These are phyloP conservation scores for Psammodynastes pulverulentus DNA, from an alignment of 2,113 vertebrate genomes.

Conservation along the genomic window DNA sequence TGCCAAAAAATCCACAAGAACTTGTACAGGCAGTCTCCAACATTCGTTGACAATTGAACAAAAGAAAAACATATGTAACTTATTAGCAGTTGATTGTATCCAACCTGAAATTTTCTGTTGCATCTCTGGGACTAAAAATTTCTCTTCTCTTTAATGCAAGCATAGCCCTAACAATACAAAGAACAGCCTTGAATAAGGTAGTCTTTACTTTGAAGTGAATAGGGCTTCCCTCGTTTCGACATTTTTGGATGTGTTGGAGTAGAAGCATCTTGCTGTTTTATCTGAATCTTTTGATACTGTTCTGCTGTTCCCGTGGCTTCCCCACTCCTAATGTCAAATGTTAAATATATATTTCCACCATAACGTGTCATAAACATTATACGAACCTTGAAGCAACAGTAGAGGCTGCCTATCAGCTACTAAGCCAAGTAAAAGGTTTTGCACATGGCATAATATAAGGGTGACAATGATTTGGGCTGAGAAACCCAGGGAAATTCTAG, in stretches of 20 bases:
- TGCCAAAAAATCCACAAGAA: background rate
- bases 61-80: background rate
- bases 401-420: background rate
- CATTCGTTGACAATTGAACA: background rate
- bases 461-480: background rate
- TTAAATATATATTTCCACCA: background rate
- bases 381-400: background rate
- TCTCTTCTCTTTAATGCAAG: background rate
- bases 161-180: background rate
- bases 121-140: background rate
- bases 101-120: background rate
- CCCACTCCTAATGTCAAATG: background rate
- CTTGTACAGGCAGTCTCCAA: background rate
- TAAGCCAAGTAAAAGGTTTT: background rate
- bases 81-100: background rate
- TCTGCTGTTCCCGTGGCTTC: background rate
- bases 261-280: background rate
- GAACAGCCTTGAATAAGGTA: background rate
- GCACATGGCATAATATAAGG: background rate
- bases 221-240: background rate
- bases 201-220: background rate
- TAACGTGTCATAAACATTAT: background rate
- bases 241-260: too few species aligned
- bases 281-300: background rate
- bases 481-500: background rate